Evolutionary conservation across 2,888 invertebrate genomes (phyloP).

Genomic region (Himalopsyche anomala): DNA sequence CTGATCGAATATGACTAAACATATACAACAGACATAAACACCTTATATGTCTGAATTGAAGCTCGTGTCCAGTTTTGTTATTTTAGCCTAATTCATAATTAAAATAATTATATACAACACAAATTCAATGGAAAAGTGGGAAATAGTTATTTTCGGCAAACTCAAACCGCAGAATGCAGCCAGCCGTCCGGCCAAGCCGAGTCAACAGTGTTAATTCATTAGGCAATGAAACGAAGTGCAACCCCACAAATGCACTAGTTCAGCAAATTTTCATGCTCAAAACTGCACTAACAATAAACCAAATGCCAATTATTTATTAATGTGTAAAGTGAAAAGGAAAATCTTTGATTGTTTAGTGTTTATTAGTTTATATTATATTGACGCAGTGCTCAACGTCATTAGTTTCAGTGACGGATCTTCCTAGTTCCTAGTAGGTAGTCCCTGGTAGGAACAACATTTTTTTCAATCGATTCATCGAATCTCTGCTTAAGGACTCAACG

Average conservation of each 20-base stretch:
- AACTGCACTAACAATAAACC: not conserved
- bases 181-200: slow-evolving; percentile 42
- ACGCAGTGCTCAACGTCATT: too few relatives aligned
- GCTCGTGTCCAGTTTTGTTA: too few relatives aligned
- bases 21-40: too few relatives aligned
- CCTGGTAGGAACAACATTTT: too few relatives aligned
- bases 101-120: not conserved
- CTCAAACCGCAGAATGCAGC: slow-evolving; percentile 47
- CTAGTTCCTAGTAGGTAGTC: too few relatives aligned
- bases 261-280: not conserved
- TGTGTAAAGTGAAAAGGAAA: not conserved
- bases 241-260: slow-evolving; percentile 31
- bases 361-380: too few relatives aligned
- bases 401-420: too few relatives aligned
- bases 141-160: slow-evolving; percentile 38
- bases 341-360: too few relatives aligned
- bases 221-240: slow-evolving; percentile 47
- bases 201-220: slow-evolving; percentile 58
- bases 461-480: too few relatives aligned
- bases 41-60: too few relatives aligned
- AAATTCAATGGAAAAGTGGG: not conserved
- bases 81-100: not conserved
- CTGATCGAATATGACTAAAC: too few relatives aligned
- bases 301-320: not conserved
- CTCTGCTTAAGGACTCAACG: too few relatives aligned